These are phyloP conservation scores for Lates calcarifer DNA, from an alignment of 2,113 vertebrate genomes.

Conservation along the genomic window DNA sequence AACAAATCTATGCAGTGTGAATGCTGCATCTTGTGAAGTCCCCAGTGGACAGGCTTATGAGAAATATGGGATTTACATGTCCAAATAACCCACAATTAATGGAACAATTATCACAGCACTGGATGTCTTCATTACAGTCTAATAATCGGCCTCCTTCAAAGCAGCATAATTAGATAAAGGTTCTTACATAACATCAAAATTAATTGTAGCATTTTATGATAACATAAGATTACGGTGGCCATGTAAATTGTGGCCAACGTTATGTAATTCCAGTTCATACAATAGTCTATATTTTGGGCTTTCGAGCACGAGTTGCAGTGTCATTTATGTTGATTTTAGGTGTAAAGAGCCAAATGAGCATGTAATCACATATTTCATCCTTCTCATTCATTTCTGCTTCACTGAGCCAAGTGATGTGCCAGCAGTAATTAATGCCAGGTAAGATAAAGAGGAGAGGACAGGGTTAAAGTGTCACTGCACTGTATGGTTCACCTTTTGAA, in stretches of 20 bases:
- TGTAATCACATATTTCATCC: slow-evolving; percentile 61
- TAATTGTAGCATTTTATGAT: slow-evolving; percentile 8
- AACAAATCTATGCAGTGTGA: slow-evolving; percentile 14
- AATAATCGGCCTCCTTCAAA: slow-evolving; percentile 20
- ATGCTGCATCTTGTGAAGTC: slow-evolving; percentile 15
- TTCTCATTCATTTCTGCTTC: slow-evolving; percentile 48
- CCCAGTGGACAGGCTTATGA: background rate
- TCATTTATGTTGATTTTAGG: slow-evolving; percentile 48
- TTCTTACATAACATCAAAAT: slow-evolving; percentile 23
- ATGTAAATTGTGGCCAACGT: slow-evolving; percentile 3
- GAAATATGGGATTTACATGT: slow-evolving; percentile 5
- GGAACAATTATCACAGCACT: slow-evolving; percentile 10
- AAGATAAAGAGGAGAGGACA: slow-evolving; percentile 39
- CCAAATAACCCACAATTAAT: slow-evolving; percentile 20
- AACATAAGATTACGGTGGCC: background rate
- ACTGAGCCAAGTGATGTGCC: slow-evolving; percentile 38
- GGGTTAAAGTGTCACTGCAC: slow-evolving; percentile 43
- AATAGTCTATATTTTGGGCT: slow-evolving; percentile 7
- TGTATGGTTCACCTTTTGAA: slow-evolving; percentile 40
- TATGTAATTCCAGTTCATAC: slow-evolving; percentile 9
- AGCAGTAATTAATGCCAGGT: slow-evolving; percentile 64
- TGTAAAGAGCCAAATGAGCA: slow-evolving; percentile 50
- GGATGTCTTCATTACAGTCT: slow-evolving; percentile 26
- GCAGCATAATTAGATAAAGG: slow-evolving; percentile 24
- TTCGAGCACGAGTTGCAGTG: background rate